Conservation (phyloP, 2,113 vertebrate genomes). For the Carassius auratus region DNA sequence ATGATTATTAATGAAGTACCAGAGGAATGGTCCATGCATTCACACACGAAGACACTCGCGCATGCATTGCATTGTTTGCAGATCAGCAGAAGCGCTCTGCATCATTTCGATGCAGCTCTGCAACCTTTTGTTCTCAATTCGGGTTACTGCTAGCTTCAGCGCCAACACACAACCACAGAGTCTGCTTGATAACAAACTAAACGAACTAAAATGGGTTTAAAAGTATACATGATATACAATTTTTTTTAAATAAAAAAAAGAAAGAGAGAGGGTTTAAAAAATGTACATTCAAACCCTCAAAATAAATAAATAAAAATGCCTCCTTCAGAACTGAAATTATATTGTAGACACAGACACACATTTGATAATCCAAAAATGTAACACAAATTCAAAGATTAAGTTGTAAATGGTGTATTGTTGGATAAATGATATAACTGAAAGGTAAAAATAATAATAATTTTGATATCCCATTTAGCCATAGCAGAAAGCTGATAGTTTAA, state of each 20-base stretch:
- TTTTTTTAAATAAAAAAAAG: too few relatives aligned
- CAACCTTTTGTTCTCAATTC: slow-evolving; percentile 71
- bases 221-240: not conserved
- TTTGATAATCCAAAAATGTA: not conserved
- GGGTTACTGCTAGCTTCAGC: slow-evolving; percentile 47
- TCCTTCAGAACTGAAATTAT: not conserved
- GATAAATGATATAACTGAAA: not conserved
- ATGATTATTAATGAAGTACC: slow-evolving; percentile 5
- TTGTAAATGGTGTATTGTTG: not conserved
- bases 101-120: slow-evolving; percentile 70
- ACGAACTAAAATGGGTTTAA: not conserved
- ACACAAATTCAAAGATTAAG: not conserved
- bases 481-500: not conserved
- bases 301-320: not conserved
- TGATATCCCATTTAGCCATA: not conserved
- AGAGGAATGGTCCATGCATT: slow-evolving; percentile 11
- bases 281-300: not conserved
- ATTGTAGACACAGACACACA: not conserved
- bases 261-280: too few relatives aligned
- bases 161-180: slow-evolving; percentile 37
- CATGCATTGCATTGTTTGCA: slow-evolving; percentile 66
- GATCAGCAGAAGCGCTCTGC: slow-evolving; percentile 65
- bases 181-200: not conserved
- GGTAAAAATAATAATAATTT: not conserved
- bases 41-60: not conserved